These are phyloP conservation scores for Achroia grisella DNA, from an alignment of 1,140 invertebrate species.

Conservation along the genomic window DNA sequence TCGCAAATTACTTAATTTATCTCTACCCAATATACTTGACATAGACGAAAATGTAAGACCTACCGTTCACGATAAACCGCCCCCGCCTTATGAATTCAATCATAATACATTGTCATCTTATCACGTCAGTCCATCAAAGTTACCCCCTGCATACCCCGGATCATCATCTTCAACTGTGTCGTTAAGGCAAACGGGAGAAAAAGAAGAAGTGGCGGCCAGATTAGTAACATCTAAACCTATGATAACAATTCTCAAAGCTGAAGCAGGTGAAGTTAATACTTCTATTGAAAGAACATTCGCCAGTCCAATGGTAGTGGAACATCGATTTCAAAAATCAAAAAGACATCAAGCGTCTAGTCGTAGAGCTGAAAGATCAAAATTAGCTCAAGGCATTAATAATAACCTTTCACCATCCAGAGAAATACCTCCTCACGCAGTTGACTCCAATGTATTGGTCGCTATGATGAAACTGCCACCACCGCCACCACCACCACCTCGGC, in stretches of 20 bases:
- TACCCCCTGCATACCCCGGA: conserved; percentile 54
- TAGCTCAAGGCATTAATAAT: conserved; percentile 47
- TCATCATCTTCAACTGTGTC: conserved; percentile 14
- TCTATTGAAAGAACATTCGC: conserved; percentile 63
- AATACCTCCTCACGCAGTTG: conserved; percentile 28
- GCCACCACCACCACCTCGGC: conserved; percentile 72
- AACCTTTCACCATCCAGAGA: conserved; percentile 54
- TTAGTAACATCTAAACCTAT: conserved; percentile 80
- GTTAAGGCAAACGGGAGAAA: conserved; percentile 39
- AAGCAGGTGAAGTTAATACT: conserved; percentile 72
- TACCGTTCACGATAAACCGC: conserved; percentile 50
- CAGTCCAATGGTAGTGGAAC: conserved; percentile 63
- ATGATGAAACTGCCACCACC: conserved; percentile 74
- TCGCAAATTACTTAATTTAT: conserved; percentile 67
- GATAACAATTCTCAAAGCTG: conserved; percentile 80
- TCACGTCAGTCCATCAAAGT: conserved; percentile 27
- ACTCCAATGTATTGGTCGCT: conserved; percentile 76
- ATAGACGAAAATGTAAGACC: conserved; percentile 29
- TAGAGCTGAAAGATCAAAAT: conserved; percentile 55
- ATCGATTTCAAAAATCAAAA: conserved; percentile 66
- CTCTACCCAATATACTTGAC: conserved; percentile 62
- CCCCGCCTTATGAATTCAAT: conserved; percentile 64
- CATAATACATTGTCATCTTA: conserved; percentile 50
- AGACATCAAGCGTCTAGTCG: conserved; percentile 60
- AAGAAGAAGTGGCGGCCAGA: conserved; percentile 78